Conservation (phyloP, 1,140 invertebrate genomes). For the Nixonia krombeini region DNA sequence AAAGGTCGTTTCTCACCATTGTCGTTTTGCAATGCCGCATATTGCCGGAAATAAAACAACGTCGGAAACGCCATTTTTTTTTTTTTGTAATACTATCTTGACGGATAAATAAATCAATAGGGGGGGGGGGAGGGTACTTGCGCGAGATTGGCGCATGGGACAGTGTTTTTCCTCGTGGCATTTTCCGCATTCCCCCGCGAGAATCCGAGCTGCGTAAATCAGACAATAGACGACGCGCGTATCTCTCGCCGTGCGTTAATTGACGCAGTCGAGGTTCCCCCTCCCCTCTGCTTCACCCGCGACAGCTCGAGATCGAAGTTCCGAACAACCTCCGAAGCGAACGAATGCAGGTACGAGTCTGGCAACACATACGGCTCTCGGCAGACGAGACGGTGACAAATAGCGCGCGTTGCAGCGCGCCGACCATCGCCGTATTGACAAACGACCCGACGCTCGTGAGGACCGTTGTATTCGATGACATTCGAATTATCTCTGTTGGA, state of each 20-base stretch:
- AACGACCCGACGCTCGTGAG: slow-evolving; percentile 66
- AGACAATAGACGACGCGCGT: background rate
- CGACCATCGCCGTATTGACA: slow-evolving; percentile 69
- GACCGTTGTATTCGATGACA: slow-evolving; percentile 68
- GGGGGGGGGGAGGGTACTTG: no score
- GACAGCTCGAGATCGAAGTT: background rate
- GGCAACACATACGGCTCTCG: slow-evolving; percentile 35
- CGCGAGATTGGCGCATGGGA: no score
- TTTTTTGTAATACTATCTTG: no score
- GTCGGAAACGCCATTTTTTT: no score
- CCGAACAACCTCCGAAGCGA: background rate
- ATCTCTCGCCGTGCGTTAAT: background rate
- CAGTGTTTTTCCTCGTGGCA: no score
- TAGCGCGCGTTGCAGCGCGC: slow-evolving; percentile 57
- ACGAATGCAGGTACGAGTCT: slow-evolving; percentile 31
- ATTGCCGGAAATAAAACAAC: no score
- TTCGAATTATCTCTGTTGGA: slow-evolving; percentile 72
- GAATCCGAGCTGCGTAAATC: no score
- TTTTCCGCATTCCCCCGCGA: no score
- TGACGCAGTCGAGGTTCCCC: background rate
- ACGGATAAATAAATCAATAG: no score
- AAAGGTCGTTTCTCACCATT: no score
- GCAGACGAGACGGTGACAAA: slow-evolving; percentile 63
- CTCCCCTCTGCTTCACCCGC: background rate
- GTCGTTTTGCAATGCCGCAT: no score